A percentile compares a stretch with the other conserved stretches of the same genome.
phyloP scores from a whole-genome alignment of 2,797 vertebrate genomes.

The Onychomys leucogaster region DNA sequence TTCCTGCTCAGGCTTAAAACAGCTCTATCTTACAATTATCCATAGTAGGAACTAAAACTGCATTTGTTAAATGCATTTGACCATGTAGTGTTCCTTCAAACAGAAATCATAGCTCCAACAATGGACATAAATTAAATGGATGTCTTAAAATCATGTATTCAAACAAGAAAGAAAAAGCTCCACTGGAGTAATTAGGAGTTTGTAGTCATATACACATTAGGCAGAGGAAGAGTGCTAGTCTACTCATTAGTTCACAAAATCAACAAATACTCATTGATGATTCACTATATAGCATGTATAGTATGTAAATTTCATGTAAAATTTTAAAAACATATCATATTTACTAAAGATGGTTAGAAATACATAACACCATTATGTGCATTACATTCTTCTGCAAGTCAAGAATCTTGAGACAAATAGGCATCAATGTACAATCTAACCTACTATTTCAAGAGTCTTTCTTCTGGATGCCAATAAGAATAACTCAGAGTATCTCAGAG shows the following conservation, averaged over 20 bases:
- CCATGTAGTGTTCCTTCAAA: background rate
- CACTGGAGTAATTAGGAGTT: background rate
- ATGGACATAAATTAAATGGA: background rate
- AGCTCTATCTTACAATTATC: background rate
- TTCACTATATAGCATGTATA: background rate
- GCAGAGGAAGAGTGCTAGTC: background rate
- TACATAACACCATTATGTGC: background rate
- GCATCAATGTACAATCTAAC: background rate
- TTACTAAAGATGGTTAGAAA: background rate
- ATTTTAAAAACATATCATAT: background rate
- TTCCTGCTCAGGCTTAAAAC: background rate
- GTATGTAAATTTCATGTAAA: background rate
- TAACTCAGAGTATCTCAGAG: background rate
- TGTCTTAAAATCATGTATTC: background rate
- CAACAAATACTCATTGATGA: background rate
- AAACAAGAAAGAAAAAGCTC: background rate
- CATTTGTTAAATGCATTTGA: background rate
- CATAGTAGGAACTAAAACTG: no score
- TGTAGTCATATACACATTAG: background rate
- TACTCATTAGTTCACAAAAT: background rate
- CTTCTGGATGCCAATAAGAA: background rate
- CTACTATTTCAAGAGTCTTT: slow-evolving; percentile 35
- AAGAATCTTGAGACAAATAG: slow-evolving; percentile 21
- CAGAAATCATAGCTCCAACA: background rate
- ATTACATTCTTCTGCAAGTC: background rate